Evolutionary conservation across 2,888 invertebrate species (phyloP).

Genomic region (Microplitis deprimator): DNA sequence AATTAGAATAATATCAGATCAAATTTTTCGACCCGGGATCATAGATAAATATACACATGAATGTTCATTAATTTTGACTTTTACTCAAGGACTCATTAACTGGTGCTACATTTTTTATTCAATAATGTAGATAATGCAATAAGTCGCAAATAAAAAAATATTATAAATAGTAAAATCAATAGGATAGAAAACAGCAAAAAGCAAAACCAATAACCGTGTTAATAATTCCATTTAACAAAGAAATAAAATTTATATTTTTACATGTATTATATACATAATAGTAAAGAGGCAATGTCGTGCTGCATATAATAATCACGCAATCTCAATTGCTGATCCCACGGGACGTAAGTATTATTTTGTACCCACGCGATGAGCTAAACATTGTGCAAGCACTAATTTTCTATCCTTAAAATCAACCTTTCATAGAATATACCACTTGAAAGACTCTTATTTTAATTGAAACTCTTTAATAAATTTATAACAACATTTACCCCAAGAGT

Average conservation of each 20-base stretch:
- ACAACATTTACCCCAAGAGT: background rate
- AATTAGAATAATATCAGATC: too few species aligned
- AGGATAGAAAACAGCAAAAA: too few species aligned
- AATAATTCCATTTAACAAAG: constrained; percentile 13
- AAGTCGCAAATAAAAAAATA: too few species aligned
- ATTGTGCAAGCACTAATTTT: constrained; percentile 2
- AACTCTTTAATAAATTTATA: background rate
- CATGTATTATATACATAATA: background rate
- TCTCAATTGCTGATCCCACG: constrained; percentile 37
- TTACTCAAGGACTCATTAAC: too few species aligned
- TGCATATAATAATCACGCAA: constrained; percentile 56
- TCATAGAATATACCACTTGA: background rate
- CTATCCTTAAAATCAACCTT: constrained; percentile 7
- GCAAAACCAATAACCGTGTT: background rate
- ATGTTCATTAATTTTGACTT: too few species aligned
- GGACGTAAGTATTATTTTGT: constrained; percentile 20
- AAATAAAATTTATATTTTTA: background rate
- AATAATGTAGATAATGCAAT: too few species aligned
- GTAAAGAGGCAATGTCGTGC: constrained; percentile 53
- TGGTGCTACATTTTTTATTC: too few species aligned
- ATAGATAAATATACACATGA: too few species aligned
- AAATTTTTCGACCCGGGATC: too few species aligned
- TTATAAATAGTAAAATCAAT: too few species aligned
- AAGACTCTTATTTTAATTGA: constrained; percentile 15
- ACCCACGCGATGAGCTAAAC: constrained; percentile 30